phyloP scores from a whole-genome alignment of 1,140 invertebrate genomes.

The Asobara japonica region DNA sequence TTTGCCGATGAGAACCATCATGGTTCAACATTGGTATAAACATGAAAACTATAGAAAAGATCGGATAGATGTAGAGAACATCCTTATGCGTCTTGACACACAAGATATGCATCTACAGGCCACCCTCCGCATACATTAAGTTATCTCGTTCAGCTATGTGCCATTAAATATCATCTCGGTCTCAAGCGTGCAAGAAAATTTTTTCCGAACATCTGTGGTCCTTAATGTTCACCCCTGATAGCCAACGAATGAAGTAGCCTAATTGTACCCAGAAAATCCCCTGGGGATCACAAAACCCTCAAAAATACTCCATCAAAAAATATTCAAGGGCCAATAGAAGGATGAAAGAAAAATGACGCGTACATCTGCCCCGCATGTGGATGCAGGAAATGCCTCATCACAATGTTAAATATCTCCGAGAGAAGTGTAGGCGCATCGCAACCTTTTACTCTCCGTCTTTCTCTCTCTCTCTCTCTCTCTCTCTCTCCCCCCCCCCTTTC shows the following conservation, averaged over 20 bases:
- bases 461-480: neutral
- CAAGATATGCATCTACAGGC: no score
- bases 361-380: constrained; percentile 47
- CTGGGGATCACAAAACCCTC: neutral
- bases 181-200: no score
- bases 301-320: neutral
- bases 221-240: neutral
- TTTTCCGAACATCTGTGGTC: neutral
- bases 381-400: constrained; percentile 60
- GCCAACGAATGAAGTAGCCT: neutral
- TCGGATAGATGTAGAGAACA: no score
- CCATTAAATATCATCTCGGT: no score
- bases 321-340: neutral
- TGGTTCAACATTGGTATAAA: no score
- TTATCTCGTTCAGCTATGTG: no score
- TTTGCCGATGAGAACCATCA: no score
- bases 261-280: neutral
- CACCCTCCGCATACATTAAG: no score
- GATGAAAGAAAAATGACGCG: constrained; percentile 27
- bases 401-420: constrained; percentile 37
- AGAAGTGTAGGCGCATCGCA: neutral
- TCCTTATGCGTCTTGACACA: no score
- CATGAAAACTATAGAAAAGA: no score
- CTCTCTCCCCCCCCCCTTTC: neutral
- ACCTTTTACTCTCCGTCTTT: constrained; percentile 4